Conservation (phyloP, 2,888 invertebrate species). For the Nomada hirtipes region DNA sequence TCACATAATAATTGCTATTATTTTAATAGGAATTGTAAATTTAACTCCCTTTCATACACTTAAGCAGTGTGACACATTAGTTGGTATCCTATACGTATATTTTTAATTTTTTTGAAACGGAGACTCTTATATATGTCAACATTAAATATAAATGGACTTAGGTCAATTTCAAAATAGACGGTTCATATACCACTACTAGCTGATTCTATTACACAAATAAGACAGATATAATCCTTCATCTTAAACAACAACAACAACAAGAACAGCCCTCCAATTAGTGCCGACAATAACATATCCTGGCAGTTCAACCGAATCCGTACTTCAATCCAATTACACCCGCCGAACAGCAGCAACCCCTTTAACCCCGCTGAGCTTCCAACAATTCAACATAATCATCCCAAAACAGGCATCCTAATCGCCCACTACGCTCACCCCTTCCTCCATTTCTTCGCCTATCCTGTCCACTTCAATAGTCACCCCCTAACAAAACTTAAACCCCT, state of each 20-base stretch:
- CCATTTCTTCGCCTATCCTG: constrained; percentile 7
- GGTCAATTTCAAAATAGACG: no score
- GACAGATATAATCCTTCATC: no score
- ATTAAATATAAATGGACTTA: no score
- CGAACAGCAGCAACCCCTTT: constrained; percentile 14
- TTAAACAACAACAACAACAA: not conserved
- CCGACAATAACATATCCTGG: not conserved
- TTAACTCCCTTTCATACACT: no score
- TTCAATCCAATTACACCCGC: constrained; percentile 1
- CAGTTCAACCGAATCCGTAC: constrained; percentile 5
- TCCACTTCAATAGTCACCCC: not conserved
- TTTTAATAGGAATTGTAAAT: no score
- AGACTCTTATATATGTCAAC: no score
- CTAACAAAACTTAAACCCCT: not conserved
- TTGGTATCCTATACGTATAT: no score
- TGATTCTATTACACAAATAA: no score
- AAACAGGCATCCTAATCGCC: constrained; percentile 17
- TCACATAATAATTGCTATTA: no score
- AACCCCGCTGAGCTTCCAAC: constrained; percentile 7
- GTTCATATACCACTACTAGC: no score
- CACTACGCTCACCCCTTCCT: not conserved
- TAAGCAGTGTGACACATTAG: no score
- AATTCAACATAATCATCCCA: constrained; percentile 12
- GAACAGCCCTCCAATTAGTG: not conserved
- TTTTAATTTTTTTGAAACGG: no score